Base-by-base conservation (phyloP, 2,888 invertebrate species). In the Diogma glabrata region DNA sequence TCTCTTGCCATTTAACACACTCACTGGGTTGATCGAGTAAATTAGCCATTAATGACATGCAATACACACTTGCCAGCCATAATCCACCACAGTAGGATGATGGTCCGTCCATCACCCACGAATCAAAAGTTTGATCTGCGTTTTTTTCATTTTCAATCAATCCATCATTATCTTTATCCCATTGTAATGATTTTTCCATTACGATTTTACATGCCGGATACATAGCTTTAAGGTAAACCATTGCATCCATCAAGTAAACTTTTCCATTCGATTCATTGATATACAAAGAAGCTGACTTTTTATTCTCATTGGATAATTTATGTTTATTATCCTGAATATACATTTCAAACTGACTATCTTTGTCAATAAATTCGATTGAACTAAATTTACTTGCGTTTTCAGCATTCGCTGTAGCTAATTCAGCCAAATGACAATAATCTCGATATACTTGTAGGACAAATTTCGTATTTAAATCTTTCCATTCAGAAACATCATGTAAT, bases 11-110 rank as follows among this genome's bases (percentile, higher is more conserved):
- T 58, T 78, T 76, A 36, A 73, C 65, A 53, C 75, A 76, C 55
- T 84, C 82, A 4, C 77, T 77, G 9, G 72, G 68, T 55, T 78
- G 76, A 43, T 75, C 75, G 9, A 86, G 68, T 22, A 75, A 66
- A 22, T 76, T 76, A 0, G 86, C 80, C 75, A 88, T 86, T 51
- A 75, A 71, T 4, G 75, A 70, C 66, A 85, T 80, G 4, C 77
- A 78, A 58, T 79, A 77, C 46, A 89, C 61, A 0, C 90, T 81
- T 0, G 88, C 89, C 51, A 95, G 68, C 92, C 93, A 95, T 45
- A 95, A 72, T 2, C 93, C 86, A 23, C 90, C 87, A 70, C 94
- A 94, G 69, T 96, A 96, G 0, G 94, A 87, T 70, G 93, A 93
- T 1, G 89, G 82, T 1, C 94, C 95, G 5, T 78, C 78, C 88